Evolutionary conservation across 1,140 invertebrate genomes (phyloP), one percentile per base, ranked within the genome.

Genomic region (Bilobella aurantiaca): DNA sequence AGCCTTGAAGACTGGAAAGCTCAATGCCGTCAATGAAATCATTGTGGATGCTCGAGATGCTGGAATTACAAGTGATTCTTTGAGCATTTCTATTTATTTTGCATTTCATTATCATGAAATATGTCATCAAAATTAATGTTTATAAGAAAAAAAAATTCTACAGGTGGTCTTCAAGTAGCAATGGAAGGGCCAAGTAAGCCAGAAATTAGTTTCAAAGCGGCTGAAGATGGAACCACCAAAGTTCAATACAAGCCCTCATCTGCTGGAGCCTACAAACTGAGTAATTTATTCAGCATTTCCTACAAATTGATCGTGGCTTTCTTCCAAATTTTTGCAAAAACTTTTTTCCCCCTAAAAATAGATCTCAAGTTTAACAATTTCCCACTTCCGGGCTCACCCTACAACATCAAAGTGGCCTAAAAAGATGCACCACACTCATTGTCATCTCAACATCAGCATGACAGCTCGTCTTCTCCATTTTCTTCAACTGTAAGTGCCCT

Each of bases 161-260:
- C n/a, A 65, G 66, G 65, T 42, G 65, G 65, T n/a, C 59, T 69
- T 27, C 37, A 58, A 21, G 63, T 65, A 2, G 29, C 62, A 3
- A 67, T 68, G 65, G 70, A 69, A 49, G 70, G 70, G 23, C 71
- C 71, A 1, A 53, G 57, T 59, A 72, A 72, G 46, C 66, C 71
- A 1, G 71, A 72, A n/a, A 58, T 72, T 46, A 58, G 25, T 37
- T 72, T 72, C 56, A 69, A 69, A 25, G 67, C 67, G 30, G 66
- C 66, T 23, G 61, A 62, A 3, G 67, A 72, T 37, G 70, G 68
- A 18, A 66, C 62, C 23, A 64, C 68, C 1, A 69, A 58, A 30
- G 66, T 71, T 25, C 28, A 49, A 31, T 71, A 65, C 49, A 68
- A 68, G 53, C 66, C 69, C 3, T 58, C 61, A 12, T 57, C 49